Base-by-base conservation (phyloP, 2,797 vertebrate species). In the Lepus oiostolus region DNA sequence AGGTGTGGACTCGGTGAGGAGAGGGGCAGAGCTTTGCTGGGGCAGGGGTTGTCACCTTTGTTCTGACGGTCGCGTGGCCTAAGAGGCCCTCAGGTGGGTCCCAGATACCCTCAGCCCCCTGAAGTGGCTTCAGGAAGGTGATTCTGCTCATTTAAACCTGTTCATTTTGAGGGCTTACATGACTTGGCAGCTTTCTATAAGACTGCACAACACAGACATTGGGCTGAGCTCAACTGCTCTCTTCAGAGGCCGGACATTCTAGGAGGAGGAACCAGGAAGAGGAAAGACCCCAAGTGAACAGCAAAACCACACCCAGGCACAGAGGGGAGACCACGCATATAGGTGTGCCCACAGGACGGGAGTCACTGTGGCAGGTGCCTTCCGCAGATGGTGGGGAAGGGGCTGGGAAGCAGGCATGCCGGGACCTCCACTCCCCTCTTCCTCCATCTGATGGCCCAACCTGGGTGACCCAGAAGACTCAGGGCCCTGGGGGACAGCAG, bases 311-410 rank as follows among this genome's bases (percentile, higher is more conserved):
- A 11, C 50, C 26, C n/a, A 35, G 30, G 67, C 28, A 14, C 1
- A 2, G 24, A 81, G 19, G n/a, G n/a, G 24, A 14, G 13, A 60
- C 19, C 47, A 10, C 0, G 2, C 0, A 54, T 50, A 54, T 0
- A 54, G 13, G 22, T 72, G 7, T 14, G 81, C 10, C 35, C 9
- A 17, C 2, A 60, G 26, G 13, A 7, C 1, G 54, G 38, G 47
- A 38, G 3, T 21, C 62, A 47, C 12, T 17, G 70, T 3, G 32
- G 5, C 47, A 14, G 4, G 13, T 22, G 52, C 35, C 7, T 35
- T 58, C 21, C 2, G 24, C 32, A 42, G 5, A 42, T n/a, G 67
- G n/a, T 28, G 54, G 47, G 30, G 42, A 47, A 47, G 3, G 4
- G 22, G 12, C 1, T 12, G 5, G 54, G 35, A 12, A 50, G 70